phyloP scores from a whole-genome alignment of 1,140 invertebrate genomes.

The Uloborus diversus region DNA sequence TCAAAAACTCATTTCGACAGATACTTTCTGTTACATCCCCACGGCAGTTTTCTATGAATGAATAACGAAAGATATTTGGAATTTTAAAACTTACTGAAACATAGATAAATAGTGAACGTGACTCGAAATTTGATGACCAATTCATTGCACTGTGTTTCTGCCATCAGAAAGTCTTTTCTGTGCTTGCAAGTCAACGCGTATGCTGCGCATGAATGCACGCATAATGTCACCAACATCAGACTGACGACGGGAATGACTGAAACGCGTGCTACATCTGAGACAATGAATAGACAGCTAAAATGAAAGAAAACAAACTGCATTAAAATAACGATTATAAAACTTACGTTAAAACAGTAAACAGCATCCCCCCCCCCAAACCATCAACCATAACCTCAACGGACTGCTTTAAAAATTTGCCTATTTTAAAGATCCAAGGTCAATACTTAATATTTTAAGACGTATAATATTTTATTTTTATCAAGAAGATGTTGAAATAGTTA shows the following conservation, averaged over 20 bases:
- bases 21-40: neutral
- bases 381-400: no score
- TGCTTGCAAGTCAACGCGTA: conserved; percentile 24
- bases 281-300: neutral
- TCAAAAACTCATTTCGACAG: no score
- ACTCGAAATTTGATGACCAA: conserved; percentile 37
- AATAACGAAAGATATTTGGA: neutral
- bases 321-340: no score
- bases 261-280: neutral
- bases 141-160: neutral
- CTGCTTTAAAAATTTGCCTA: no score
- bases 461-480: no score
- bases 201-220: conserved; percentile 13
- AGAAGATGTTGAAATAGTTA: no score
- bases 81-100: conserved; percentile 15
- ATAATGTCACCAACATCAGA: neutral
- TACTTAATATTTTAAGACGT: no score
- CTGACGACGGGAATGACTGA: conserved; percentile 10
- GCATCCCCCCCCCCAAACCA: no score
- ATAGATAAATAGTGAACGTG: conserved; percentile 21
- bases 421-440: no score
- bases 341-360: no score
- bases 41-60: neutral
- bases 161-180: conserved; percentile 26
- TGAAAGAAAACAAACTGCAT: no score